Evolutionary conservation across 1,140 invertebrate species (phyloP).

Genomic region (Eurosta solidaginis): DNA sequence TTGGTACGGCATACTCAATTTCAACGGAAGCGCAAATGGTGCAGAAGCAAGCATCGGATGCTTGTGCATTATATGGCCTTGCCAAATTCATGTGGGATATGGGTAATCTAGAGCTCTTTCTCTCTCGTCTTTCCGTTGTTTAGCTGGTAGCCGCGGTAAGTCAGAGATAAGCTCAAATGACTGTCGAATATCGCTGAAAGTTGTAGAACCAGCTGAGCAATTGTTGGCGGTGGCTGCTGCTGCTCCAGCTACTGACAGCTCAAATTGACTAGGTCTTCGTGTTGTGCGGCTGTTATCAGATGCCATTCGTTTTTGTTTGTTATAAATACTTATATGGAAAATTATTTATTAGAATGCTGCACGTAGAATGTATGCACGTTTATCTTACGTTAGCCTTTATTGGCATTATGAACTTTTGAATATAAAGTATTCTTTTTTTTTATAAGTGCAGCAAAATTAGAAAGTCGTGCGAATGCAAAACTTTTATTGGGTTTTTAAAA

Average conservation of each 20-base stretch:
- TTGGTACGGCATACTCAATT: neutral
- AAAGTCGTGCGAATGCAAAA: too few relatives aligned
- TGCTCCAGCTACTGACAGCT: constrained; percentile 26
- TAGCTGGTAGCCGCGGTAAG: neutral
- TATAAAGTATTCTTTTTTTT: too few relatives aligned
- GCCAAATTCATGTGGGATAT: neutral
- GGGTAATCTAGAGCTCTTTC: constrained; percentile 25
- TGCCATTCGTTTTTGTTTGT: constrained; percentile 13
- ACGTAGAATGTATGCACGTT: too few relatives aligned
- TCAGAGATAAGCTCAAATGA: constrained; percentile 14
- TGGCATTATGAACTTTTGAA: neutral
- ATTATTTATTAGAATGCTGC: constrained; percentile 3
- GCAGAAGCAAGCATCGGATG: neutral
- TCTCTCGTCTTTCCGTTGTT: too few relatives aligned
- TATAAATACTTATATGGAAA: constrained; percentile 12
- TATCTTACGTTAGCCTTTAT: neutral
- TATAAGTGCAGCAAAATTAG: too few relatives aligned
- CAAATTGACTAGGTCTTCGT: constrained; percentile 4
- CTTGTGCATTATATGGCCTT: constrained; percentile 1
- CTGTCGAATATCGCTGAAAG: constrained; percentile 16
- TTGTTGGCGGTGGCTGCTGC: neutral
- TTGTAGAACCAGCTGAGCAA: constrained; percentile 9
- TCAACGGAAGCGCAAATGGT: constrained; percentile 6
- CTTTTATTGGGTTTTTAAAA: too few relatives aligned
- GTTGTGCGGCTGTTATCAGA: neutral